These are phyloP conservation scores for Numenius arquata DNA, from an alignment of 2,113 vertebrate genomes.

Conservation along the genomic window DNA sequence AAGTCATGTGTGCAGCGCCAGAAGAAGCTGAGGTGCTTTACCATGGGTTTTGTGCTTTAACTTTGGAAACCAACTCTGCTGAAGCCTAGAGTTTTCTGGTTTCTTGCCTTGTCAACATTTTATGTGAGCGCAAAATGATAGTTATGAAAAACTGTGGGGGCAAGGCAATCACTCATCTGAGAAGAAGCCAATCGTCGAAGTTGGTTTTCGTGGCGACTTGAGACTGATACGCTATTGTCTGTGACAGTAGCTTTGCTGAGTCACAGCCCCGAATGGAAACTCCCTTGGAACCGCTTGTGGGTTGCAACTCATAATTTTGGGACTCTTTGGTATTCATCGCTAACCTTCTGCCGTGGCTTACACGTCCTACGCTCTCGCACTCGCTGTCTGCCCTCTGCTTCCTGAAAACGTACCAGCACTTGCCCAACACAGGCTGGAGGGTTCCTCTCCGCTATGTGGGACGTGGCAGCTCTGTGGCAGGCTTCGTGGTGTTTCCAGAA, in stretches of 20 bases:
- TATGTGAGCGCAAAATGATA: background rate
- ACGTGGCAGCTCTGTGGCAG: background rate
- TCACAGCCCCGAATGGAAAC: slow-evolving; percentile 64
- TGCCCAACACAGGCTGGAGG: background rate
- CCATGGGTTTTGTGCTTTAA: background rate
- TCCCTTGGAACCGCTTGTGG: slow-evolving; percentile 56
- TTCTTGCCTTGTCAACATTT: background rate
- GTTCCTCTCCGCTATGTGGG: background rate
- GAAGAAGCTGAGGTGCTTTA: background rate
- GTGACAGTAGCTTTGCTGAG: slow-evolving; percentile 40
- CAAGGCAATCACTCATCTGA: background rate
- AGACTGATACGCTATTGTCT: background rate
- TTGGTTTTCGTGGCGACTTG: slow-evolving; percentile 22
- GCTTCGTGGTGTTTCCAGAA: background rate
- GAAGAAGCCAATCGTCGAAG: background rate
- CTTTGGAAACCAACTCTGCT: background rate
- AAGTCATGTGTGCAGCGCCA: background rate
- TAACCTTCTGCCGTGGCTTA: slow-evolving; percentile 23
- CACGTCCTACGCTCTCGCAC: background rate
- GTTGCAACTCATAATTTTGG: slow-evolving; percentile 64
- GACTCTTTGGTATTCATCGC: slow-evolving; percentile 60
- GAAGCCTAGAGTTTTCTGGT: background rate
- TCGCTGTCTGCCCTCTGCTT: background rate
- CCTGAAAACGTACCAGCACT: background rate
- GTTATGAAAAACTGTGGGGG: background rate